Base-by-base conservation (phyloP, 2,888 invertebrate genomes). In the Campaea margaritaria region DNA sequence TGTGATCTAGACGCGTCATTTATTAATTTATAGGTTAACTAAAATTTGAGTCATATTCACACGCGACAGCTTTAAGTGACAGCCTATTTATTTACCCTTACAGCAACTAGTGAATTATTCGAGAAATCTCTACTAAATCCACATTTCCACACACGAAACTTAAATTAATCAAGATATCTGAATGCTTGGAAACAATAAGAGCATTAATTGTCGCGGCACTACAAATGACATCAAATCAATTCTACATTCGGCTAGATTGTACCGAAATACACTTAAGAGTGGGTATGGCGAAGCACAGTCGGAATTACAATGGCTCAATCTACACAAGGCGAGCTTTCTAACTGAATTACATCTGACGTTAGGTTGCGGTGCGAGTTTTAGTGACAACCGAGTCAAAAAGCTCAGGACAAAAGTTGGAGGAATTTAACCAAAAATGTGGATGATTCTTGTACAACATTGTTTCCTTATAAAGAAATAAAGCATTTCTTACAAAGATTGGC, bases 241-340 rank as follows among this genome's bases (percentile, higher is more conserved):
- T 76, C 72, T 58, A 57, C 67, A 63, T 53, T 62, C 65, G 67
- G 57, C 60, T 28, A 61, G 65, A 73, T 72, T 73, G 73, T 78
- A 58, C 62, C 62, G 52, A 70, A 62, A 65, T 64, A 65, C 58
- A 51, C 21, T 43, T 42, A 41, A 38, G 49, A 54, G 54, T 48
- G 65, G 58, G 65, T 62, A 77, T 61, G 57, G 62, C 52, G 61
- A 66, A 64, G 65, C 63, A 68, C 64, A 63, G 65, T 49, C 59
- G 57, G 62, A 65, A 71, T 68, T 75, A 91, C 90, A 91, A 91
- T 90, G 73, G 80, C 89, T 88, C 90, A 91, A 91, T 91, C 87
- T 90, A 76, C 83, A 70, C 67, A 75, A 72, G 64, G 47, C 58
- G 79, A 79, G 85, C 81, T 82, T 82, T 84, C 86, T 87, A 89